Evolutionary conservation across 2,888 invertebrate genomes (phyloP).

Genomic region (Brachynemurus nebulosus): DNA sequence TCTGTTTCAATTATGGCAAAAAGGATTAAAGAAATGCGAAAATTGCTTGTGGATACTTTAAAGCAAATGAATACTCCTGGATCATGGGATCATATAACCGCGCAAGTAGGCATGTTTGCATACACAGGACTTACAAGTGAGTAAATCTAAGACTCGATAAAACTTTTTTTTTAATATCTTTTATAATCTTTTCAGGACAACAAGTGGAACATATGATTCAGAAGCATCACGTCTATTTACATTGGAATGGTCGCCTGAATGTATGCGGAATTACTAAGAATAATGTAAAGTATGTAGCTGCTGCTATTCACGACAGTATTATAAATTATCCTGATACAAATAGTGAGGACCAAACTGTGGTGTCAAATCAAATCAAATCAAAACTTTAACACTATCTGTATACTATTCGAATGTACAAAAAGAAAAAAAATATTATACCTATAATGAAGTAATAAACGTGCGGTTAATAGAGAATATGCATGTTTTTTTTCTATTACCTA

Average conservation of each 20-base stretch:
- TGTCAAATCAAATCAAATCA: too few relatives aligned
- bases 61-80: slow-evolving; percentile 73
- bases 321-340: slow-evolving; percentile 26
- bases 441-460: too few relatives aligned
- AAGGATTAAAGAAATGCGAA: slow-evolving; percentile 80
- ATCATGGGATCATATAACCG: slow-evolving; percentile 88
- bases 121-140: slow-evolving; percentile 85
- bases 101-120: slow-evolving; percentile 97
- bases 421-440: too few relatives aligned
- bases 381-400: too few relatives aligned
- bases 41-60: slow-evolving; percentile 56
- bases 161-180: neutral
- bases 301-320: slow-evolving; percentile 67
- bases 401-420: too few relatives aligned
- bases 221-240: slow-evolving; percentile 82
- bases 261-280: slow-evolving; percentile 85
- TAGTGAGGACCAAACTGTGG: too few relatives aligned
- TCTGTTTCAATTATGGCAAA: slow-evolving; percentile 77
- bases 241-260: slow-evolving; percentile 88
- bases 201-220: slow-evolving; percentile 69
- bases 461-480: too few relatives aligned
- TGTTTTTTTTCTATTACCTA: too few relatives aligned
- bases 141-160: slow-evolving; percentile 18
- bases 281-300: slow-evolving; percentile 88
- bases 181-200: slow-evolving; percentile 31